Conservation (phyloP, 2,888 invertebrate species). For the Scrobipalpa atriplicella region DNA sequence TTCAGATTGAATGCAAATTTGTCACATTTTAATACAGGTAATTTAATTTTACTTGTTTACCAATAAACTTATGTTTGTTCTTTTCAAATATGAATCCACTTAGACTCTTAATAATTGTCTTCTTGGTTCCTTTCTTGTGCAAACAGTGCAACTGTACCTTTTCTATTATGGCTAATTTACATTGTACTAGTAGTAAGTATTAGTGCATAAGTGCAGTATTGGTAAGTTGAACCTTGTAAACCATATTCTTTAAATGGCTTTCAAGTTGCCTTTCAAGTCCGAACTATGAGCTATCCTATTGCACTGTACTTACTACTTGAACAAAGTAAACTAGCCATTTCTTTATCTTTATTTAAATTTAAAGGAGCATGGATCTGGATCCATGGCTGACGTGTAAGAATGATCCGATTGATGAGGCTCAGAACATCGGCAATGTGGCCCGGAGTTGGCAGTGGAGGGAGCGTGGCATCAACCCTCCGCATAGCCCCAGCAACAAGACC, state of each 20-base stretch:
- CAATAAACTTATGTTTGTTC: neutral
- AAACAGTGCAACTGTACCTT: too few species aligned
- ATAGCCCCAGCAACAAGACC: slow-evolving; percentile 70
- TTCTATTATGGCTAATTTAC: too few species aligned
- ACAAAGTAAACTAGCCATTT: too few species aligned
- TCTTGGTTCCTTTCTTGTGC: neutral
- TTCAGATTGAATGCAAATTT: neutral
- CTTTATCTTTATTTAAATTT: neutral
- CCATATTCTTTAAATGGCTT: too few species aligned
- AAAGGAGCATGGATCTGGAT: slow-evolving; percentile 71
- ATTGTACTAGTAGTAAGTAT: too few species aligned
- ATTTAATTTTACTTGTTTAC: neutral
- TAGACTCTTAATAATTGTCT: neutral
- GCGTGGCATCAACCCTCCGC: slow-evolving; percentile 64
- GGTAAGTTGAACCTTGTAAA: too few species aligned
- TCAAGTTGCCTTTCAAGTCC: too few species aligned
- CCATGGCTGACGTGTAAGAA: slow-evolving; percentile 72
- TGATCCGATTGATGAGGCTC: slow-evolving; percentile 66
- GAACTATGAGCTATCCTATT: too few species aligned
- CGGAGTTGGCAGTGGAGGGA: slow-evolving; percentile 77
- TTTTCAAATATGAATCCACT: neutral
- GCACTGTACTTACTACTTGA: too few species aligned
- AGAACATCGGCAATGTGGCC: slow-evolving; percentile 64
- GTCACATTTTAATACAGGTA: neutral
- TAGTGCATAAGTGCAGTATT: too few species aligned